Conservation (phyloP, 2,888 invertebrate species). For the Ephialtes manifestator region DNA sequence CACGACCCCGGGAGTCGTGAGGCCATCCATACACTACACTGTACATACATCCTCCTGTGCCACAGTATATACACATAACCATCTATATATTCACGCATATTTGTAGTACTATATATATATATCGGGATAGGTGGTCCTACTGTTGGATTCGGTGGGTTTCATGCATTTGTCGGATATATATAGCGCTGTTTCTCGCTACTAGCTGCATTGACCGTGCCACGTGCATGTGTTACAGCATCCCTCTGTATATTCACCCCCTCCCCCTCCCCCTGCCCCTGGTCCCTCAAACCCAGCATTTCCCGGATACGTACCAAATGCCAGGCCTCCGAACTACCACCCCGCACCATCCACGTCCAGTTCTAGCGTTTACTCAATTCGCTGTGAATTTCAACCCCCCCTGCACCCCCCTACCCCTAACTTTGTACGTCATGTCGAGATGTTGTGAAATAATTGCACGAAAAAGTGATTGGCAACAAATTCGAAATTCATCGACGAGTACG, state of each 20-base stretch:
- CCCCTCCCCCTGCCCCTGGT: conserved; percentile 58
- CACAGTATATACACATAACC: conserved; percentile 6
- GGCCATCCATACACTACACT: conserved; percentile 3
- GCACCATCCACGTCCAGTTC: conserved; percentile 34
- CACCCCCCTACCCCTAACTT: conserved; percentile 72
- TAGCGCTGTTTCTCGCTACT: conserved; percentile 41
- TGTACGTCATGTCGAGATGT: conserved; percentile 84
- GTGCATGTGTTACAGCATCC: conserved; percentile 84
- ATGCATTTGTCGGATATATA: conserved; percentile 82
- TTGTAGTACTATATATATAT: conserved; percentile 13
- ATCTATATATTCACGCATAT: background rate
- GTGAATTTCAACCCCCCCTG: conserved; percentile 67
- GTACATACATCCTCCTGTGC: conserved; percentile 6
- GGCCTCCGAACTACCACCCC: conserved; percentile 62
- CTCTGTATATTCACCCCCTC: conserved; percentile 68
- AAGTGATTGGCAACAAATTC: conserved; percentile 84
- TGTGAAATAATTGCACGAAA: conserved; percentile 85
- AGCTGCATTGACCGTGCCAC: conserved; percentile 83
- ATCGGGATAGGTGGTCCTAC: conserved; percentile 27
- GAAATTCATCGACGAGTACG: conserved; percentile 77
- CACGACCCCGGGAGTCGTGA: conserved; percentile 23
- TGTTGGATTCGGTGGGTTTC: conserved; percentile 73
- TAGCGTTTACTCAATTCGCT: conserved; percentile 60
- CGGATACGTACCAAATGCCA: conserved; percentile 61
- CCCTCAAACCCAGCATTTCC: conserved; percentile 31